phyloP scores from a whole-genome alignment of 2,888 invertebrate species.

The Palloptera scutellata region DNA sequence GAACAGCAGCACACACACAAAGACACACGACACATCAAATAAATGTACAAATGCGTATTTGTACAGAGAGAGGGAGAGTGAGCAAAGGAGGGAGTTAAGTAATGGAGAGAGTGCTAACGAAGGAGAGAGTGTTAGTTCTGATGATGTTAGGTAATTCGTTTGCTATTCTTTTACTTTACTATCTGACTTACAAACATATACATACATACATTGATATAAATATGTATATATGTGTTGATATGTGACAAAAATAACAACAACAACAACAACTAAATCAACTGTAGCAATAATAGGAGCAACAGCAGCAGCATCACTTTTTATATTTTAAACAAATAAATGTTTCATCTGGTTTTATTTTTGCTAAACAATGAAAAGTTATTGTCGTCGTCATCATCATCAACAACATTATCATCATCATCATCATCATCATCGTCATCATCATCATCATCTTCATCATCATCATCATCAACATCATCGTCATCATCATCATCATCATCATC shows the following conservation, averaged over 20 bases:
- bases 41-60: neutral
- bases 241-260: conserved; percentile 41
- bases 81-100: too few relatives aligned
- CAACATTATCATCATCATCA: neutral
- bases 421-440: conserved; percentile 9
- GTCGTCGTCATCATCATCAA: conserved; percentile 10
- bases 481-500: conserved; percentile 25
- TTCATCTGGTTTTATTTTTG: conserved; percentile 27
- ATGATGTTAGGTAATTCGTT: too few relatives aligned
- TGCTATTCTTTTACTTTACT: too few relatives aligned
- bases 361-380: conserved; percentile 6
- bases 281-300: conserved; percentile 43
- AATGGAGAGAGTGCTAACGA: too few relatives aligned
- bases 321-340: conserved; percentile 16
- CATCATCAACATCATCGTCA: too few relatives aligned
- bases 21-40: too few relatives aligned
- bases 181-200: neutral
- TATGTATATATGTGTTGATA: neutral
- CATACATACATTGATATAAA: too few relatives aligned
- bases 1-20: neutral
- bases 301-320: conserved; percentile 4
- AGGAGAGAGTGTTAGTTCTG: too few relatives aligned
- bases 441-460: conserved; percentile 34
- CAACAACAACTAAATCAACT: conserved; percentile 39
- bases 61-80: too few relatives aligned